Percentiles rank a stretch among this genome's conserved stretches.
Evolutionary conservation across 2,113 vertebrate genomes (phyloP).

Genomic region (Mesoclemmys tuberculata): DNA sequence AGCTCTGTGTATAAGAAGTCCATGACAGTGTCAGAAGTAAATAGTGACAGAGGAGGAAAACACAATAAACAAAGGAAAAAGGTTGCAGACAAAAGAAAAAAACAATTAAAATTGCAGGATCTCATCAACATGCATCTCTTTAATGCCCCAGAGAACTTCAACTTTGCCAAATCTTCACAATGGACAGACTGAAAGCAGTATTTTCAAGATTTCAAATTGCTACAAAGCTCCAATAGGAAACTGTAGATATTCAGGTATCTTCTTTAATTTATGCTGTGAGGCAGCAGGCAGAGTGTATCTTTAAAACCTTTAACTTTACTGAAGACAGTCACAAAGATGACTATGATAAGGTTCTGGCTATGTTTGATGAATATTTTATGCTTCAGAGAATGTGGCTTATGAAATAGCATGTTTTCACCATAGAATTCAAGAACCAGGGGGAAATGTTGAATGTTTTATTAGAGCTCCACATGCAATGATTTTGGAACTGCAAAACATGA

Average conservation of each 20-base stretch:
- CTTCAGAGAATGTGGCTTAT: background rate
- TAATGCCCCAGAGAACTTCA: background rate
- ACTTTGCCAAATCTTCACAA: background rate
- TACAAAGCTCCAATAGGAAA: background rate
- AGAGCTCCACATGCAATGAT: background rate
- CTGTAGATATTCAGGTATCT: background rate
- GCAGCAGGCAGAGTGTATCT: background rate
- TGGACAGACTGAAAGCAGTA: background rate
- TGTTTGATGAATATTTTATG: background rate
- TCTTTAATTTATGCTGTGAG: background rate
- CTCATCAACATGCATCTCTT: background rate
- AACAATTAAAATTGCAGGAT: background rate
- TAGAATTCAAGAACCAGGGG: background rate
- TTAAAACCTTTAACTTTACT: background rate
- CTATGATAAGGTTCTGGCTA: background rate
- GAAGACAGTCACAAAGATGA: background rate
- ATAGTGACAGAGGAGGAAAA: background rate
- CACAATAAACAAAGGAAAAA: background rate
- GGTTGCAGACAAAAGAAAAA: background rate
- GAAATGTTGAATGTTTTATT: background rate
- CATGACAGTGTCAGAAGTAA: background rate
- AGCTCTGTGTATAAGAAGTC: background rate
- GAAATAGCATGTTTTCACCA: background rate
- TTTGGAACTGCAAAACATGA: background rate
- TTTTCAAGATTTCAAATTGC: background rate